A percentile compares a stretch with the other conserved stretches of the same genome.
These are phyloP conservation scores for Andrena dorsata DNA, from an alignment of 2,888 invertebrate genomes.

Conservation along the genomic window DNA sequence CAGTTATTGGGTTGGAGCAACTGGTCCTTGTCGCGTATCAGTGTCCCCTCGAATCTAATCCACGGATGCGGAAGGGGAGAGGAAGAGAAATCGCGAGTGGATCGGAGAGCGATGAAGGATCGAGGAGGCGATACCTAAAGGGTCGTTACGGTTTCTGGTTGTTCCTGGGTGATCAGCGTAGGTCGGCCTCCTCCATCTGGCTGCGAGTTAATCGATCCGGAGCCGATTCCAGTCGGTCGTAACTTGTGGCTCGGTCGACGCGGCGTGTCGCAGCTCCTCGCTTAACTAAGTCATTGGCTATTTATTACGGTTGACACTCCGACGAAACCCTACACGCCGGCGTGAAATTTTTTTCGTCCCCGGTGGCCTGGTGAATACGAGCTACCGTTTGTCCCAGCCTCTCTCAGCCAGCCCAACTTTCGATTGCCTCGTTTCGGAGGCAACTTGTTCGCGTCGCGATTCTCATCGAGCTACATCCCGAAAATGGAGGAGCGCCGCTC, in stretches of 20 bases:
- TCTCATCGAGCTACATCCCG: no score
- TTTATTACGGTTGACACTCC: slow-evolving; percentile 80
- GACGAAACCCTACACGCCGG: slow-evolving; percentile 73
- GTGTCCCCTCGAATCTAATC: no score
- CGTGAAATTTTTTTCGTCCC: slow-evolving; percentile 50
- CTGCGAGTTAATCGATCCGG: slow-evolving; percentile 44
- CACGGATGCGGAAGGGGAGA: background rate
- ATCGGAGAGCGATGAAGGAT: slow-evolving; percentile 3
- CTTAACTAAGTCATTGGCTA: slow-evolving; percentile 81
- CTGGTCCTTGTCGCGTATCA: background rate
- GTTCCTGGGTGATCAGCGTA: slow-evolving; percentile 15
- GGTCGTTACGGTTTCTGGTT: slow-evolving; percentile 32
- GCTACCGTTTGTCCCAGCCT: slow-evolving; percentile 53
- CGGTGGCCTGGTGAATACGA: slow-evolving; percentile 51
- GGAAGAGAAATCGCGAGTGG: background rate
- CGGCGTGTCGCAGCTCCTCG: slow-evolving; percentile 59
- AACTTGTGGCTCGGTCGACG: slow-evolving; percentile 66
- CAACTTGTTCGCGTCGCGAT: background rate
- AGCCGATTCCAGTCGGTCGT: slow-evolving; percentile 63
- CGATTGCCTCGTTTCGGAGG: background rate
- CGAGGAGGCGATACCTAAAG: slow-evolving; percentile 18
- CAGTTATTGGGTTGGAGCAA: background rate
- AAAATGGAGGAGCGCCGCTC: no score
- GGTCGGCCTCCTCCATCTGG: slow-evolving; percentile 21
- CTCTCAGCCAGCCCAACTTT: background rate